A percentile compares a stretch with the other conserved stretches of the same genome.
phyloP scores from a whole-genome alignment of 2,797 vertebrate species.

The Manis pentadactyla region DNA sequence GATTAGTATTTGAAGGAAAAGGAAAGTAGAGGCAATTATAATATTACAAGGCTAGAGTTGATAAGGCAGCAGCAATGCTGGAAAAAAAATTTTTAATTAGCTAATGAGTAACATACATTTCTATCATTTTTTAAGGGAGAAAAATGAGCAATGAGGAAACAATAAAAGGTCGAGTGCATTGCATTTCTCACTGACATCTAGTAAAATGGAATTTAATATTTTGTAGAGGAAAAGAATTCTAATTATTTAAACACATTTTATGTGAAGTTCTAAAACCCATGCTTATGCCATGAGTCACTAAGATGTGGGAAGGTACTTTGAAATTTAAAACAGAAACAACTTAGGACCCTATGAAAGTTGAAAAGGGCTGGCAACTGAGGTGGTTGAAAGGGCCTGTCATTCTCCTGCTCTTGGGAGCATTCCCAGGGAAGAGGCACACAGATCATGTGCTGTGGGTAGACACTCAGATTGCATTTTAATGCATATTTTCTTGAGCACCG shows the following conservation, averaged over 20 bases:
- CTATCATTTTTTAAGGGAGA: background rate
- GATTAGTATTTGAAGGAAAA: slow-evolving; percentile 19
- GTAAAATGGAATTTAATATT: slow-evolving; percentile 32
- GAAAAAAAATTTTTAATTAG: background rate
- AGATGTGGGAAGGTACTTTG: background rate
- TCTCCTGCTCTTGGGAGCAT: background rate
- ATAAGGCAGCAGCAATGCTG: background rate
- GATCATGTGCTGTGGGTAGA: background rate
- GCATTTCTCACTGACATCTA: slow-evolving; percentile 31
- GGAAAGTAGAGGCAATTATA: background rate
- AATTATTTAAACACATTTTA: background rate
- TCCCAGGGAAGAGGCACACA: background rate
- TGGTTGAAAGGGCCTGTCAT: background rate
- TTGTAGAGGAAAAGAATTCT: background rate
- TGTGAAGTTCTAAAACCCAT: background rate
- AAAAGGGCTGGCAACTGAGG: background rate
- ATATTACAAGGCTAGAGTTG: background rate
- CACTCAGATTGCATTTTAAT: background rate
- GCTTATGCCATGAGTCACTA: background rate
- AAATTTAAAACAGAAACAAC: slow-evolving; percentile 32
- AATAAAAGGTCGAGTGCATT: background rate
- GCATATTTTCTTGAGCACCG: background rate
- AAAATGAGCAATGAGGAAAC: background rate
- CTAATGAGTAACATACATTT: background rate
- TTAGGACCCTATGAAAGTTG: background rate